A percentile compares a stretch with the other conserved stretches of the same genome.
phyloP scores from a whole-genome alignment of 2,113 vertebrate genomes.

The Urocitellus parryii region DNA sequence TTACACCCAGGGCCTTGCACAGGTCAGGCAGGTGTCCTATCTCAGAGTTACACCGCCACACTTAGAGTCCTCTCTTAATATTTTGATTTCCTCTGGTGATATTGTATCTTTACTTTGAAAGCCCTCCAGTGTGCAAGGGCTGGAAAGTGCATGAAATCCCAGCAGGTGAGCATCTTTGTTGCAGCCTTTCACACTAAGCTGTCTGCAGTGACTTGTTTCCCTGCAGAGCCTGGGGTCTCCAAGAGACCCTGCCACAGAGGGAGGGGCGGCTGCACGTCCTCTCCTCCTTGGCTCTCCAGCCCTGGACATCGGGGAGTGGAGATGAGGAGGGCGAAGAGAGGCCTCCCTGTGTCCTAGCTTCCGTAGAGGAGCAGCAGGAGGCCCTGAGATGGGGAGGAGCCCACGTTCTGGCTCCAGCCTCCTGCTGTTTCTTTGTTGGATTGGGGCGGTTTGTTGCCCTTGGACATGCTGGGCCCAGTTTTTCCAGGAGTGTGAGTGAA shows the following conservation, averaged over 20 bases:
- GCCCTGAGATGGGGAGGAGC: neutral
- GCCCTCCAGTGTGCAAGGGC: neutral
- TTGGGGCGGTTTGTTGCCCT: neutral
- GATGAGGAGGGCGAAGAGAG: neutral
- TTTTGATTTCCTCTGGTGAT: conserved; percentile 12
- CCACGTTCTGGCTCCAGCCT: neutral
- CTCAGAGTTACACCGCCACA: no score
- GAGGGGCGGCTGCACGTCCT: neutral
- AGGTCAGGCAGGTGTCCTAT: no score
- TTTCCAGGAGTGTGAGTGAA: neutral
- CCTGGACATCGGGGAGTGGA: neutral
- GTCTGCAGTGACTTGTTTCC: neutral
- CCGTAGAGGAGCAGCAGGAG: neutral
- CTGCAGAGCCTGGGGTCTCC: neutral
- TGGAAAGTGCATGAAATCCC: neutral
- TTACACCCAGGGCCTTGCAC: no score
- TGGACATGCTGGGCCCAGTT: neutral
- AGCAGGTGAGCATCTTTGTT: neutral
- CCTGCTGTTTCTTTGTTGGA: neutral
- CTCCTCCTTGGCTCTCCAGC: neutral
- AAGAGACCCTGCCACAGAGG: neutral
- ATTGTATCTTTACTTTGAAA: neutral
- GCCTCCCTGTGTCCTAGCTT: neutral
- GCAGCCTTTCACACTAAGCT: neutral
- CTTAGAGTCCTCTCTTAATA: neutral